Percentiles rank a stretch among this genome's conserved stretches.
Conservation (phyloP, 2,113 vertebrate genomes). For the Paramisgurnus dabryanus region DNA sequence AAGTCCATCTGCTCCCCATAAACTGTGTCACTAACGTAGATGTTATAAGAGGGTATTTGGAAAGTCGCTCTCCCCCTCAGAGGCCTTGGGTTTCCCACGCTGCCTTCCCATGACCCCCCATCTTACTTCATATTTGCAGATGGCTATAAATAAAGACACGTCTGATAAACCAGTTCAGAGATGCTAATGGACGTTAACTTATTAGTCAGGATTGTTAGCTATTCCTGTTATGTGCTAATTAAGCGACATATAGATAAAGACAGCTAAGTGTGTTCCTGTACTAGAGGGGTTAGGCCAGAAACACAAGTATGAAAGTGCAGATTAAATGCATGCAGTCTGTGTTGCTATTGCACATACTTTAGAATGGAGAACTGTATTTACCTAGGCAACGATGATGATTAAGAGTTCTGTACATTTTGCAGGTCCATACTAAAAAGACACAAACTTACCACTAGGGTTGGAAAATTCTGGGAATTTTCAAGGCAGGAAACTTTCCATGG, state of each 20-base stretch:
- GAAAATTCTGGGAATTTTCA: no score
- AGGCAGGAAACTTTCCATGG: no score
- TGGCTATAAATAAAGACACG: conserved; percentile 56
- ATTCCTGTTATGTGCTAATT: conserved; percentile 1
- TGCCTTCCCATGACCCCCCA: conserved; percentile 58
- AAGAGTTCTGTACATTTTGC: no score
- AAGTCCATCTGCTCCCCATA: conserved; percentile 28
- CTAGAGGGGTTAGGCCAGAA: neutral
- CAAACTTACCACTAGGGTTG: no score
- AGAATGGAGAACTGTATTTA: no score
- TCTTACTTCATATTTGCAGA: conserved; percentile 57
- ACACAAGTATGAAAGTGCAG: neutral
- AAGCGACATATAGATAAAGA: neutral
- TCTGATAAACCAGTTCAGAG: conserved; percentile 32
- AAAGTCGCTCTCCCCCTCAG: conserved; percentile 63
- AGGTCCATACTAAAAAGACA: no score
- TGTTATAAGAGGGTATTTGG: conserved; percentile 68
- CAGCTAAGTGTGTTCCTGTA: neutral
- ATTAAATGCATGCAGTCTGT: neutral
- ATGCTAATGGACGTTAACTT: conserved; percentile 33
- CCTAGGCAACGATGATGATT: no score
- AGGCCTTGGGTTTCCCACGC: conserved; percentile 72
- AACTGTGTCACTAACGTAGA: conserved; percentile 40
- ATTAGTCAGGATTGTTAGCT: conserved; percentile 10
- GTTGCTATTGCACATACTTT: no score